A percentile compares a stretch with the other conserved stretches of the same genome.
These are phyloP conservation scores for Tetramorium simillimum DNA, from an alignment of 1,140 invertebrate genomes.

Conservation along the genomic window DNA sequence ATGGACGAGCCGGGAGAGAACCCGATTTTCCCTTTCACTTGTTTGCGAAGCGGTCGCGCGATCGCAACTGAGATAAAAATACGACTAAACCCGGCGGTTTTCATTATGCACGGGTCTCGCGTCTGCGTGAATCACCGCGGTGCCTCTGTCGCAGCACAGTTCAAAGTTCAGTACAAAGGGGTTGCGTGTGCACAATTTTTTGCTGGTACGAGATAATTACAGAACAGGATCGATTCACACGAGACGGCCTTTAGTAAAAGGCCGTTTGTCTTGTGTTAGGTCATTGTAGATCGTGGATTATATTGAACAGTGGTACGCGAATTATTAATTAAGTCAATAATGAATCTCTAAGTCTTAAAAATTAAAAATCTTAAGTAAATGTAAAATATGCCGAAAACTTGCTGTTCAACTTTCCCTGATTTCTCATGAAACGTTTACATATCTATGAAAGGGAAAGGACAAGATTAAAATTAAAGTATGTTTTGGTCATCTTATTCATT, in stretches of 20 bases:
- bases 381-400: background rate
- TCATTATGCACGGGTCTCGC: background rate
- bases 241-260: background rate
- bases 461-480: background rate
- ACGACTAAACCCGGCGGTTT: background rate
- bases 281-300: background rate
- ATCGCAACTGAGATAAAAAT: slow-evolving; percentile 13
- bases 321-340: background rate
- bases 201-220: background rate
- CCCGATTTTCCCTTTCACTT: background rate
- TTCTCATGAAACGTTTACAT: background rate
- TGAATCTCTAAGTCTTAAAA: background rate
- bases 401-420: background rate
- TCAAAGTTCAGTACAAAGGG: background rate
- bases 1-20: background rate
- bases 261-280: background rate
- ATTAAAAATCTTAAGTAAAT: background rate
- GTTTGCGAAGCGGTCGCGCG: background rate
- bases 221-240: slow-evolving; percentile 6
- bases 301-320: background rate
- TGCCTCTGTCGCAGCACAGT: background rate
- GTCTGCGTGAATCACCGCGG: slow-evolving; percentile 22
- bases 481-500: background rate
- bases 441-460: background rate
- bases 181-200: slow-evolving; percentile 11